Evolutionary conservation across 2,797 vertebrate genomes (phyloP), one percentile per base, ranked within the genome.

Genomic region (Pangasius sanitwongsei): DNA sequence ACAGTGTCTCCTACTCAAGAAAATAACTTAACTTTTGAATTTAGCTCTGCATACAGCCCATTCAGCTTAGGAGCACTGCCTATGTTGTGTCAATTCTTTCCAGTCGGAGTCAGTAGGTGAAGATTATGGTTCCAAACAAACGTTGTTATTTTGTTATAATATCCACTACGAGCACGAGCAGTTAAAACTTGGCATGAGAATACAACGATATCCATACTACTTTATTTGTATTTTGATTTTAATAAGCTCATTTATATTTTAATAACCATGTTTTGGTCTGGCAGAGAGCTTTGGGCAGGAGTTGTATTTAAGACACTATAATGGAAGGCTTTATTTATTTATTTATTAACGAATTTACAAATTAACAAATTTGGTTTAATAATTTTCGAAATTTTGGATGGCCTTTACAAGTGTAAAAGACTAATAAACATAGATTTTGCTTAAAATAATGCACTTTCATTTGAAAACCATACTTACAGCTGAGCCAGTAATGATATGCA

Each of bases 401-500:
- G n/a, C 75, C 74, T 12, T 12, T 28, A n/a, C 5, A 75, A 15
- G 25, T 55, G 16, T 34, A 34, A 80, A n/a, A 7, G n/a, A 31
- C 16, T 57, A 11, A 55, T 57, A 57, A 81, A 57, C 3, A 59
- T 37, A 41, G 1, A 23, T 57, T 16, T 1, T 53, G 4, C 16
- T 12, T 16, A 57, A 41, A 25, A 44, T n/a, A 63, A 83, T 57
- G 16, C 3, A 34, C 16, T 8, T 78, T 53, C 8, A 59, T 50
- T 6, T 57, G 48, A 61, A 65, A 44, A 75, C 70, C 4, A 55
- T 92, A 96, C 97, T 97, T 93, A 98, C 97, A 41, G 97, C 97
- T 31, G 97, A 98, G 91, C 97, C 97, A 0, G 97, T 97, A 94
- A 97, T 97, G 84, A 98, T 97, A 89, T 98, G 97, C 0, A 98